Conservation (phyloP, 2,113 vertebrate species). For the Sminthopsis crassicaudata region DNA sequence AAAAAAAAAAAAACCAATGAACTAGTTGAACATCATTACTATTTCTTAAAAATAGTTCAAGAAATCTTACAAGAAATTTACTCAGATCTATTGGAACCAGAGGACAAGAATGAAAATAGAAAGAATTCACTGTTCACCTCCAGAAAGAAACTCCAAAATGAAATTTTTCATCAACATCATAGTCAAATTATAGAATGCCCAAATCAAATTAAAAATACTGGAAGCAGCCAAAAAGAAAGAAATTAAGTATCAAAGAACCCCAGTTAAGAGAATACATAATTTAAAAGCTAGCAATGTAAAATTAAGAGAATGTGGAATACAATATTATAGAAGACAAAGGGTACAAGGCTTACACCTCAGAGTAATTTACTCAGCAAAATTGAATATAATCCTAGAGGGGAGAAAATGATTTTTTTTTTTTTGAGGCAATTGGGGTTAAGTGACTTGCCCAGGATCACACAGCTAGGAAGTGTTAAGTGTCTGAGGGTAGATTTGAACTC, state of each 20-base stretch:
- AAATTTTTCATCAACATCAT: neutral
- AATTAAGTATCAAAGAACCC: neutral
- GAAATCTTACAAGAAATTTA: neutral
- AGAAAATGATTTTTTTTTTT: too few species aligned
- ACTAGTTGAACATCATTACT: neutral
- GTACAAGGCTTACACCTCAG: neutral
- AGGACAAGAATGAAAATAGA: neutral
- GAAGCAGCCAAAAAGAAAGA: neutral
- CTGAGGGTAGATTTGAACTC: too few species aligned
- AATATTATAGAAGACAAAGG: neutral
- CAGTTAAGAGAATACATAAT: neutral
- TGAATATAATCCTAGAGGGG: neutral
- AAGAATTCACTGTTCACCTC: neutral
- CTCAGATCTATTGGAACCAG: neutral
- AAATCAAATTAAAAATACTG: neutral
- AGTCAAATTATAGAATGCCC: neutral
- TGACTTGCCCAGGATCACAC: too few species aligned
- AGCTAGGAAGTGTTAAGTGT: too few species aligned
- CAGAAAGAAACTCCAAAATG: neutral
- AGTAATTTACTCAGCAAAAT: neutral
- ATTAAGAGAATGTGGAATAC: neutral
- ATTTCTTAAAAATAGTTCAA: neutral
- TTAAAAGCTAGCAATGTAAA: neutral
- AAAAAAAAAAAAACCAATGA: neutral
- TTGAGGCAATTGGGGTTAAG: too few species aligned